phyloP scores from a whole-genome alignment of 2,113 vertebrate species.

The Mastomys coucha region DNA sequence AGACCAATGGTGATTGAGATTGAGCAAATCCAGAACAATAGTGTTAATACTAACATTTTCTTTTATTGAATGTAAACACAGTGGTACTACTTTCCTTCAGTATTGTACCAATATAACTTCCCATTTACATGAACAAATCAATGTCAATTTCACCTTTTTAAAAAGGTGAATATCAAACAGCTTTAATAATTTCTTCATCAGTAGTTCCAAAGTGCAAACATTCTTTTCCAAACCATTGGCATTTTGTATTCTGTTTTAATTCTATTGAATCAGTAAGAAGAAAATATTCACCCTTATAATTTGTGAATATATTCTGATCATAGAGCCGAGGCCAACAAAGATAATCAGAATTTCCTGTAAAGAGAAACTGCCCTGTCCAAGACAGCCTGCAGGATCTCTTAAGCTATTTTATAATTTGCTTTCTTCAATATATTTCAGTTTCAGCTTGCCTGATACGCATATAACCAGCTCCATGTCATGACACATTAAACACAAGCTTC shows the following conservation, averaged over 20 bases:
- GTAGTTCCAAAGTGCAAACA: slow-evolving; percentile 60
- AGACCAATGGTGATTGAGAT: background rate
- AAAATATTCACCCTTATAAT: slow-evolving; percentile 14
- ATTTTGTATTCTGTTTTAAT: slow-evolving; percentile 63
- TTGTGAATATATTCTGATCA: slow-evolving; percentile 13
- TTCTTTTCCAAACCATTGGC: slow-evolving; percentile 72
- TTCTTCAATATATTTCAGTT: background rate
- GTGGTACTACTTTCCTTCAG: background rate
- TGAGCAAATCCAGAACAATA: background rate
- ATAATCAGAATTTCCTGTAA: background rate
- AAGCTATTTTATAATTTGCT: background rate
- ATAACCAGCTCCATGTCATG: background rate
- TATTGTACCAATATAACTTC: slow-evolving; percentile 14
- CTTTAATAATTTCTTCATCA: slow-evolving; percentile 74
- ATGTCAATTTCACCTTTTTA: slow-evolving; percentile 55
- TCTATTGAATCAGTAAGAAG: slow-evolving; percentile 27
- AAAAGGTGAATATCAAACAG: slow-evolving; percentile 49
- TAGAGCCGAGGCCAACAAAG: slow-evolving; percentile 11
- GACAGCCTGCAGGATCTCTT: background rate
- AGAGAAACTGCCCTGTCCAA: background rate
- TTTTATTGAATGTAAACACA: background rate
- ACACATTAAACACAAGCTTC: background rate
- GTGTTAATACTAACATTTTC: background rate
- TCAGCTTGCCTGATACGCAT: background rate
- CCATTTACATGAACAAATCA: slow-evolving; percentile 50